phyloP scores from a whole-genome alignment of 2,797 vertebrate genomes.

The Natrix natrix region DNA sequence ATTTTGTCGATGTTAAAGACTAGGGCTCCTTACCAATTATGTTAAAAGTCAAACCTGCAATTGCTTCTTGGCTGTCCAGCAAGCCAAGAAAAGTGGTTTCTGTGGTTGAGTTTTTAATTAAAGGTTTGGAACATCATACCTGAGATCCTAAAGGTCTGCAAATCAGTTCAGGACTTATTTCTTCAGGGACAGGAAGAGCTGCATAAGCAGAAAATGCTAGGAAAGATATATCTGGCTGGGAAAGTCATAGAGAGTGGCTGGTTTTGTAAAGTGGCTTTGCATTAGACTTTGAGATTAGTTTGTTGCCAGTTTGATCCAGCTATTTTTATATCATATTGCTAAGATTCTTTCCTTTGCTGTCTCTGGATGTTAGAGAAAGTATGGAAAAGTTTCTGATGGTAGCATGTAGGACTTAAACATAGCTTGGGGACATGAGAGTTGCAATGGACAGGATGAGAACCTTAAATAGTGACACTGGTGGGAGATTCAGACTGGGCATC shows the following conservation, averaged over 20 bases:
- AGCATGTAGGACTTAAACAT: not conserved
- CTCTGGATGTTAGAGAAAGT: not conserved
- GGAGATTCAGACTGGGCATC: not conserved
- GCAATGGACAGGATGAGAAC: not conserved
- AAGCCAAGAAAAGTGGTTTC: constrained; percentile 60
- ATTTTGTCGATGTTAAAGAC: constrained; percentile 64
- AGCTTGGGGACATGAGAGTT: not conserved
- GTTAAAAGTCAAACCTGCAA: constrained; percentile 70
- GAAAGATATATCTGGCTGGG: not conserved
- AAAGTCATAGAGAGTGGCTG: not conserved
- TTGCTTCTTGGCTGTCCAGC: constrained; percentile 50
- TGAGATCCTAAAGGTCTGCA: constrained; percentile 23
- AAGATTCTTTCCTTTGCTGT: not conserved
- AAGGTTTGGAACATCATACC: constrained; percentile 42
- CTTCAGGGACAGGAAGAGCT: not conserved
- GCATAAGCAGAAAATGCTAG: accelerated
- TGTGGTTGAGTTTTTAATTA: constrained; percentile 62
- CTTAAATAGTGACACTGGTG: not conserved
- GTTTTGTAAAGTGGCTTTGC: not conserved
- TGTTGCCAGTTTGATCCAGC: not conserved
- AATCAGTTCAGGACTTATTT: constrained; percentile 5
- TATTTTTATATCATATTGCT: not conserved
- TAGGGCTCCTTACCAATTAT: constrained; percentile 70
- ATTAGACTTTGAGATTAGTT: not conserved
- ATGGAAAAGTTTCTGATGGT: not conserved